Conservation (phyloP, 2,797 vertebrate species). For the Parauchenoglanis punctatus region DNA sequence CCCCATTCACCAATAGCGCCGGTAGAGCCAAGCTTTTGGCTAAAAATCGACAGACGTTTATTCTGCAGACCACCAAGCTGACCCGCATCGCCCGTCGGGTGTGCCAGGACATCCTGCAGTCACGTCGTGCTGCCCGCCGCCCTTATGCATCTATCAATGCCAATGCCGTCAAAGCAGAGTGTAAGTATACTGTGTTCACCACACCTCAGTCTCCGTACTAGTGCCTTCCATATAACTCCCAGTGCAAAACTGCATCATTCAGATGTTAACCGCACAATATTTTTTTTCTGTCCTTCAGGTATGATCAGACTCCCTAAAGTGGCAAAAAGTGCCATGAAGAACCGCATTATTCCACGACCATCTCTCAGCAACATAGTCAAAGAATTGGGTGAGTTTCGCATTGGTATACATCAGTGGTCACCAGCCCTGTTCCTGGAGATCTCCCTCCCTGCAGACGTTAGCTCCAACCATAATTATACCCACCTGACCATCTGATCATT, state of each 20-base stretch:
- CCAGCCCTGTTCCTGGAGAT: too few relatives aligned
- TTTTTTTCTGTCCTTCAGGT: constrained; percentile 68
- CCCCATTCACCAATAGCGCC: constrained; percentile 88
- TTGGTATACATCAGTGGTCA: too few relatives aligned
- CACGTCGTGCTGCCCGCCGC: constrained; percentile 85
- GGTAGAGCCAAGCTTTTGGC: constrained; percentile 91
- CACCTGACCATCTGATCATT: too few relatives aligned
- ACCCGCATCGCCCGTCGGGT: constrained; percentile 90
- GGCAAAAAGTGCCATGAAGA: constrained; percentile 85
- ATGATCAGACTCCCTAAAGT: constrained; percentile 93
- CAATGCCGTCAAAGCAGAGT: constrained; percentile 93
- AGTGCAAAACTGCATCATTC: neutral
- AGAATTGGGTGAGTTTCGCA: constrained; percentile 83
- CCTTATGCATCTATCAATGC: constrained; percentile 93
- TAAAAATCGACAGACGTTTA: constrained; percentile 93
- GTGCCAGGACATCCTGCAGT: constrained; percentile 91
- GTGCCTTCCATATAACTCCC: neutral
- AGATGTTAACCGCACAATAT: neutral
- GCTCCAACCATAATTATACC: too few relatives aligned
- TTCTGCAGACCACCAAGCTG: constrained; percentile 92
- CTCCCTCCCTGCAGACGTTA: too few relatives aligned
- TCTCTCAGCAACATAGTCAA: constrained; percentile 88
- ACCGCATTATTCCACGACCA: constrained; percentile 80
- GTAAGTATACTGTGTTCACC: constrained; percentile 68
- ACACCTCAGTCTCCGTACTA: neutral